Conservation (phyloP, 2,797 vertebrate species). For the Sarcophilus harrisii region DNA sequence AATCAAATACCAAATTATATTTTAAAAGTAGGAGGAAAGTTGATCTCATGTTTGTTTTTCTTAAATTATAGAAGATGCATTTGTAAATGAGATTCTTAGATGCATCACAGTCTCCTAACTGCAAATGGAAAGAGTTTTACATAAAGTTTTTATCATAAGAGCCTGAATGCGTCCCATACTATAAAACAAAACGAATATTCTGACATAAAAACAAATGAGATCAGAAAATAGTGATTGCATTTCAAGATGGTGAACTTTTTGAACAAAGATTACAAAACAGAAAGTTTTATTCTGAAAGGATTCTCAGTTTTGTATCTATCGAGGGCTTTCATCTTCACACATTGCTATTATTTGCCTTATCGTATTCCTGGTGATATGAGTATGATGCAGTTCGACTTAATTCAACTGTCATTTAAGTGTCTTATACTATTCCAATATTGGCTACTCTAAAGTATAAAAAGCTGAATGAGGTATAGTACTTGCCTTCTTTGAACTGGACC, state of each 20-base stretch:
- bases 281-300: neutral
- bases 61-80: neutral
- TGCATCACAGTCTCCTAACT: neutral
- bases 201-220: constrained; percentile 13
- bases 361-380: neutral
- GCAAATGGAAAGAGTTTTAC: neutral
- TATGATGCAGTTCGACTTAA: neutral
- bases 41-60: neutral
- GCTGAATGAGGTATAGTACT: neutral
- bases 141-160: neutral
- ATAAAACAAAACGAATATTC: neutral
- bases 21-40: neutral
- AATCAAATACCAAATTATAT: neutral
- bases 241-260: neutral
- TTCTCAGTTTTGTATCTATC: constrained; percentile 11
- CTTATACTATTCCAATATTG: neutral
- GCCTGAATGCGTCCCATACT: neutral
- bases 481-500: neutral
- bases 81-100: neutral
- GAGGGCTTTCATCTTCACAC: neutral
- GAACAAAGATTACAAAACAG: neutral
- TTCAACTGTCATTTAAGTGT: neutral
- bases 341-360: neutral
- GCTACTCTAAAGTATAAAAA: neutral
- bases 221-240: neutral